Evolutionary conservation across 1,140 invertebrate genomes (phyloP).

Genomic region (Berghia stephanieae): DNA sequence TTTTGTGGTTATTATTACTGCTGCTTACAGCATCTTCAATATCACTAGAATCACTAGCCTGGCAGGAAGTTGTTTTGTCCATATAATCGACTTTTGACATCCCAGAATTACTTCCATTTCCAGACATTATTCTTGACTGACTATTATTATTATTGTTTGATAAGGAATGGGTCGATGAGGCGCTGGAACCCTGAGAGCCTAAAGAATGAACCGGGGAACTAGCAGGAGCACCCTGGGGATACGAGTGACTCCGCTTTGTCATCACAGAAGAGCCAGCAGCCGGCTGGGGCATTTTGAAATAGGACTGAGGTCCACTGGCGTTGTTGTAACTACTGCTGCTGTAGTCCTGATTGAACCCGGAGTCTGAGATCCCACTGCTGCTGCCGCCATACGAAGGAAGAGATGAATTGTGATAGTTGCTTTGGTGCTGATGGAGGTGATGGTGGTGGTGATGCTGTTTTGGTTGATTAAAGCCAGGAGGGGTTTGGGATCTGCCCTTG

Average conservation of each 20-base stretch:
- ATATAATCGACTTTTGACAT: too few relatives aligned
- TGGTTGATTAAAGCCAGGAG: conserved; percentile 42
- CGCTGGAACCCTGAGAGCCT: neutral
- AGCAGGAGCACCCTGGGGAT: conserved; percentile 48
- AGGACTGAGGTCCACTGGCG: conserved; percentile 24
- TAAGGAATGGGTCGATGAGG: conserved; percentile 2
- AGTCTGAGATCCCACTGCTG: too few relatives aligned
- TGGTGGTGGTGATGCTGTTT: neutral
- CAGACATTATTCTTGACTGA: too few relatives aligned
- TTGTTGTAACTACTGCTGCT: too few relatives aligned
- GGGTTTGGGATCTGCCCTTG: conserved; percentile 47
- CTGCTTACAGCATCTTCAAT: conserved; percentile 28
- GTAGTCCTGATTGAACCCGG: too few relatives aligned
- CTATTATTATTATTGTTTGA: too few relatives aligned
- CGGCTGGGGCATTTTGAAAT: conserved; percentile 59
- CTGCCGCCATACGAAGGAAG: too few relatives aligned
- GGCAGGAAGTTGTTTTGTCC: neutral
- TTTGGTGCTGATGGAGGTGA: conserved; percentile 18
- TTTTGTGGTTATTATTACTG: conserved; percentile 27
- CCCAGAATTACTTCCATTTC: too few relatives aligned
- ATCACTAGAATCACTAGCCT: conserved; percentile 27
- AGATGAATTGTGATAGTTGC: too few relatives aligned
- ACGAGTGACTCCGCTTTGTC: conserved; percentile 44
- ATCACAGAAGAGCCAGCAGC: conserved; percentile 50
- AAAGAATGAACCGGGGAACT: conserved; percentile 18